Conservation (phyloP, 2,797 vertebrate species). For the Melanotaenia nigrans region DNA sequence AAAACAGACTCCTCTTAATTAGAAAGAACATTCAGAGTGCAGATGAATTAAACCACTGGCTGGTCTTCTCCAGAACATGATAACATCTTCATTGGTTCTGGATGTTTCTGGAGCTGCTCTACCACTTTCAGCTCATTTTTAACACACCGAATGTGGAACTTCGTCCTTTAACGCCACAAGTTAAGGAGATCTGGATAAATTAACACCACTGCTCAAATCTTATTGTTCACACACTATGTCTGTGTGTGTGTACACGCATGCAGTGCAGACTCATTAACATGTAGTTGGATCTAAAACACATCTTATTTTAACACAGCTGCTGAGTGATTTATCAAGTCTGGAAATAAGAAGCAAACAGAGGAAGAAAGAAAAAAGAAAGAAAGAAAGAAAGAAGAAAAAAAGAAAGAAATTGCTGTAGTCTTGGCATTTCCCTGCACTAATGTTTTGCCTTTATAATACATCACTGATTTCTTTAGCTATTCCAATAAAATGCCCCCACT, state of each 20-base stretch:
- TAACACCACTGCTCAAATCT: not conserved
- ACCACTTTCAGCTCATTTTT: not conserved
- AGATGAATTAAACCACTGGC: not conserved
- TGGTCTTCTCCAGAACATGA: not conserved
- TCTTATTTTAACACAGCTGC: not conserved
- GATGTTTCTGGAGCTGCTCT: not conserved
- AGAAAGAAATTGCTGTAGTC: not conserved
- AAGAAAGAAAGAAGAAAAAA: no score
- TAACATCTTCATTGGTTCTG: not conserved
- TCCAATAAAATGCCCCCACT: not conserved
- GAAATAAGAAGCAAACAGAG: not conserved
- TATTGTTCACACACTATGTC: not conserved
- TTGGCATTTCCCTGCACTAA: constrained; percentile 13
- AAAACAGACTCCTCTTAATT: not conserved
- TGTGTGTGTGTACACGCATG: not conserved
- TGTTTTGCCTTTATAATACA: not conserved
- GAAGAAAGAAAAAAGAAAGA: not conserved
- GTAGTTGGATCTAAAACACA: not conserved
- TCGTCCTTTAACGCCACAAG: not conserved
- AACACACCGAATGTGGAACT: not conserved
- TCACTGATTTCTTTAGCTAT: constrained; percentile 1
- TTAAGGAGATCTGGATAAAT: not conserved
- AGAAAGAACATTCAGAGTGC: not conserved
- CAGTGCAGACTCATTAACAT: not conserved
- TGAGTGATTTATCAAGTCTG: constrained; percentile 1